These are phyloP conservation scores for Palythoa heliodiscus DNA, from an alignment of 92 coral and sea anemone genomes.

Conservation along the genomic window DNA sequence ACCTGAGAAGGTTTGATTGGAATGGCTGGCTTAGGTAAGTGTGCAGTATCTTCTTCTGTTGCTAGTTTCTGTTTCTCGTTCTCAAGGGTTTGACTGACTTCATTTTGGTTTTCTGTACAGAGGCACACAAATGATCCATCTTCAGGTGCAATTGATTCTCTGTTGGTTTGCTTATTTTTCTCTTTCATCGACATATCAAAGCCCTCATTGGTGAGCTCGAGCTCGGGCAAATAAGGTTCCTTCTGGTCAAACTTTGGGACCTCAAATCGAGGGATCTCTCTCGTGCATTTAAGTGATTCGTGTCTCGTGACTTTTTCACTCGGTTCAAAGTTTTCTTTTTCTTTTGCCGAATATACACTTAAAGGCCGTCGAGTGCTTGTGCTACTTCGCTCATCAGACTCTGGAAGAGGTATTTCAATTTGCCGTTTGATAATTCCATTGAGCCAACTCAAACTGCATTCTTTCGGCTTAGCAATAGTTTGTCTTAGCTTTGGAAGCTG, in stretches of 20 bases:
- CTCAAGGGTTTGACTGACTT: background rate
- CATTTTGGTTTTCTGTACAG: background rate
- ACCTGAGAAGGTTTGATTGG: background rate
- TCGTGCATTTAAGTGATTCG: conserved; percentile 58
- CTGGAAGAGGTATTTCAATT: conserved; percentile 55
- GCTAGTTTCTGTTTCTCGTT: background rate
- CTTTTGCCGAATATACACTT: conserved; percentile 63
- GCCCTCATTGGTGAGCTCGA: conserved; percentile 32
- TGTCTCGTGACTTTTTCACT: conserved; percentile 67
- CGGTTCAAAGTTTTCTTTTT: conserved; percentile 69
- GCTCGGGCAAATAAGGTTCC: conserved; percentile 2
- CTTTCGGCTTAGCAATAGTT: conserved; percentile 50
- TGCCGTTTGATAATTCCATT: conserved; percentile 72
- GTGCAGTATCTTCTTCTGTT: background rate
- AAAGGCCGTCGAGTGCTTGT: conserved; percentile 48
- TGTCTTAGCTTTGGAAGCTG: conserved; percentile 48
- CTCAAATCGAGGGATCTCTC: conserved; percentile 30
- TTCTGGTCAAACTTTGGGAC: conserved; percentile 1
- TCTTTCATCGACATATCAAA: conserved; percentile 43
- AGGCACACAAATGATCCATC: background rate
- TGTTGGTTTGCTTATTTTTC: conserved; percentile 8
- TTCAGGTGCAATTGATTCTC: conserved; percentile 16
- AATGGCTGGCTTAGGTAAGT: background rate
- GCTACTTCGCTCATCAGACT: conserved; percentile 48
- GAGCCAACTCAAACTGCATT: conserved; percentile 77